A percentile compares a stretch with the other conserved stretches of the same genome.
phyloP scores from a whole-genome alignment of 2,888 invertebrate species.

The Parochlus steinenii region DNA sequence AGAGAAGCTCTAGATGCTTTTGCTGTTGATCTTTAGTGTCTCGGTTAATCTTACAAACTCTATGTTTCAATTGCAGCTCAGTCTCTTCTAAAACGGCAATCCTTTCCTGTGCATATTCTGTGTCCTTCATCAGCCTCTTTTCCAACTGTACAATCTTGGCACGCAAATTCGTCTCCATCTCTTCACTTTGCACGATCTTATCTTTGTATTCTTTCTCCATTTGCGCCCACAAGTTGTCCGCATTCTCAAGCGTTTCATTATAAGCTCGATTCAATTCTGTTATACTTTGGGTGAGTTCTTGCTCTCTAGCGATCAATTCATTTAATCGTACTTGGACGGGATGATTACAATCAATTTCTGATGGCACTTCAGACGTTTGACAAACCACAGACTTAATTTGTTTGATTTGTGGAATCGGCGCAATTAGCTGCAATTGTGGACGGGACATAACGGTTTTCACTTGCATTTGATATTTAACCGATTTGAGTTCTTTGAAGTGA shows the following conservation, averaged over 20 bases:
- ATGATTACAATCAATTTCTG: constrained; percentile 15
- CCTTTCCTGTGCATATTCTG: constrained; percentile 34
- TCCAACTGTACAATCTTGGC: constrained; percentile 40
- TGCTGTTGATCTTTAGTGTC: constrained; percentile 34
- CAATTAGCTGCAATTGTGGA: too few relatives aligned
- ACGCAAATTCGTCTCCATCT: constrained; percentile 33
- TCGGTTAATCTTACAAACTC: constrained; percentile 37
- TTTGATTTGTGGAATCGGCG: constrained; percentile 3
- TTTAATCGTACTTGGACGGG: constrained; percentile 13
- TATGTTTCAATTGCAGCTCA: constrained; percentile 36
- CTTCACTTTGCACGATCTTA: constrained; percentile 35
- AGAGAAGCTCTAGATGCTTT: constrained; percentile 32
- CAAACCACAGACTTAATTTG: background rate
- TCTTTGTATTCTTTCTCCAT: constrained; percentile 46
- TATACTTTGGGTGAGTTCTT: constrained; percentile 24
- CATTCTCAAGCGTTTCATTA: constrained; percentile 50
- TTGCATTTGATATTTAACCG: too few relatives aligned
- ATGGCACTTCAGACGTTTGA: constrained; percentile 13
- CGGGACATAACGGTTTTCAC: too few relatives aligned
- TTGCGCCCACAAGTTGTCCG: constrained; percentile 54
- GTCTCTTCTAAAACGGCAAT: constrained; percentile 40
- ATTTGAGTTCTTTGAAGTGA: too few relatives aligned
- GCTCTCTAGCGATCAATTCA: constrained; percentile 15
- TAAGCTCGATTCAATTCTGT: constrained; percentile 47
- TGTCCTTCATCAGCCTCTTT: constrained; percentile 33